phyloP scores from a whole-genome alignment of 2,888 invertebrate species.

The Cheilosia scutellata region DNA sequence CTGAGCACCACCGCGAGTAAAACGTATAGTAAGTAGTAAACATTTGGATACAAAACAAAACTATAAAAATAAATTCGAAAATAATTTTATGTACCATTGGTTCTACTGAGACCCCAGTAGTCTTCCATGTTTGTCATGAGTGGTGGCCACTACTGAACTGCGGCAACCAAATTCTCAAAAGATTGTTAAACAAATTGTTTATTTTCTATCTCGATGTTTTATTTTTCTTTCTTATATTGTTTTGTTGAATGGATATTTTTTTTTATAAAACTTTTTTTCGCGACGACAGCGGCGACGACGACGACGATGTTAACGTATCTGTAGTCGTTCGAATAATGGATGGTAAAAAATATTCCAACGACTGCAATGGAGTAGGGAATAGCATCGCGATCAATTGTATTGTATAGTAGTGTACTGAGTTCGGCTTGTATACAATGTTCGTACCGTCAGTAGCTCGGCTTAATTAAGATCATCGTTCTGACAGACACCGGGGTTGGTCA shows the following conservation, averaged over 20 bases:
- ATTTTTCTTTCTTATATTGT: slow-evolving; percentile 52
- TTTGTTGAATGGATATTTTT: slow-evolving; percentile 61
- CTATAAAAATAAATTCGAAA: slow-evolving; percentile 39
- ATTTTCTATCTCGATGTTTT: slow-evolving; percentile 2
- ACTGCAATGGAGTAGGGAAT: slow-evolving; percentile 72
- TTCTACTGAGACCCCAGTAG: slow-evolving; percentile 84
- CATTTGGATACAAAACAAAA: slow-evolving; percentile 36
- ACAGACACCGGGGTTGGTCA: slow-evolving; percentile 74
- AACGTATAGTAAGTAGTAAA: slow-evolving; percentile 30
- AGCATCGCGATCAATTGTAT: slow-evolving; percentile 69
- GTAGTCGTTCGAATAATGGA: slow-evolving; percentile 75
- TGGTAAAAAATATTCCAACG: slow-evolving; percentile 62
- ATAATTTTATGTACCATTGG: slow-evolving; percentile 81
- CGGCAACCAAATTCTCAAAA: slow-evolving; percentile 64
- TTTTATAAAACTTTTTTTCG: slow-evolving; percentile 54
- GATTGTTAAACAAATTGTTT: slow-evolving; percentile 45
- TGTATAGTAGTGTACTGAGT: slow-evolving; percentile 64
- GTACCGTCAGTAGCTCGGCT: slow-evolving; percentile 60
- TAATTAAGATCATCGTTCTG: slow-evolving; percentile 76
- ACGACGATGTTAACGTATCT: slow-evolving; percentile 74
- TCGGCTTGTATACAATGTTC: slow-evolving; percentile 66
- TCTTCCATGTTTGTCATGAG: slow-evolving; percentile 80
- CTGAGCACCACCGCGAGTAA: slow-evolving; percentile 44
- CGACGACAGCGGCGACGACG: slow-evolving; percentile 57
- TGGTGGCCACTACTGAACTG: slow-evolving; percentile 77